Evolutionary conservation across 2,888 invertebrate genomes (phyloP), one percentile per base, ranked within the genome.

Genomic region (Synanthedon myopaeformis): DNA sequence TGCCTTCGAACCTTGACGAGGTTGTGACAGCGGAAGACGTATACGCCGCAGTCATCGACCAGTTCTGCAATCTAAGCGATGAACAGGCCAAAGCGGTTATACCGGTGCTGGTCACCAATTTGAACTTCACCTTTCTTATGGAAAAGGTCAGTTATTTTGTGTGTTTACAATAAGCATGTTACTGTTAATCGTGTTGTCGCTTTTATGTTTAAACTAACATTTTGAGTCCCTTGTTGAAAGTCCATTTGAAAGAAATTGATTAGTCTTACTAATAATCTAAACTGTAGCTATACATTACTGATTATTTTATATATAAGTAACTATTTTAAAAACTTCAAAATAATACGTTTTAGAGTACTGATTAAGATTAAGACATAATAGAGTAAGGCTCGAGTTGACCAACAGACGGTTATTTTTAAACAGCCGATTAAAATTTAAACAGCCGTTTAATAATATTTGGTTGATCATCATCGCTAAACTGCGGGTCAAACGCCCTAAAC

Each of bases 51-150:
- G 72, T 89, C n/a, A 70, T 74, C 4, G 76, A 79, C 0, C 82
- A 85, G 66, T 79, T 89, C 64, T 90, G 90, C 51, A 74, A 69
- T 0, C 59, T 89, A n/a, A 59, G 65, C 1, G 85, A 88, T 19
- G 64, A 72, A 0, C 72, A 69, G 8, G 81, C 75, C 0, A 82
- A 82, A 64, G 76, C 79, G 28, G 64, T 89, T 8, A 57, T 86
- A 1, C 68, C 80, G 0, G 76, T 79, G 14, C 66, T 90, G 4
- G 56, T 89, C 13, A 76, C 73, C 45, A 87, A 88, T 53, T 59
- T 89, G 3, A 87, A 90, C 54, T 83, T 67, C 41, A 73, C 63
- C 3, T 58, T 70, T 35, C 57, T 88, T 17, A 49, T 85, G 19
- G 74, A 81, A 53, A 66, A 76, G 70, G 88, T 86, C 59, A 54